Percentiles rank a stretch among this genome's conserved stretches.
phyloP scores from a whole-genome alignment of 2,113 vertebrate genomes.

The Hippocampus comes region DNA sequence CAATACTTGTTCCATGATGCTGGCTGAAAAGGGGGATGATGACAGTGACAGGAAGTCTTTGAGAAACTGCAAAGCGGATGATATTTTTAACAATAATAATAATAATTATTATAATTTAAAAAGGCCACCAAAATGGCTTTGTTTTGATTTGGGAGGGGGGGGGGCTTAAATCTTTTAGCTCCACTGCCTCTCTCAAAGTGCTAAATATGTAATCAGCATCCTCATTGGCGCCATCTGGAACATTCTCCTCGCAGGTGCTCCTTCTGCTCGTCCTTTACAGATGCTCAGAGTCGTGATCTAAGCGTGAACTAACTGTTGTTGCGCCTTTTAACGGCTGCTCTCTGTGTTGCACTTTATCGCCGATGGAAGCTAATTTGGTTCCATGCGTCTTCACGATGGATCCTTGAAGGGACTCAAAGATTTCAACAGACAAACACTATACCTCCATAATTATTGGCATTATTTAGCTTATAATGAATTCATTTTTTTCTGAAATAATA shows the following conservation, averaged over 20 bases:
- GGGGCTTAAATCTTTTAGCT: not conserved
- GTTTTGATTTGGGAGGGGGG: not conserved
- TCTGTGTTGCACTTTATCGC: not conserved
- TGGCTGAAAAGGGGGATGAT: not conserved
- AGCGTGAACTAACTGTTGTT: not conserved
- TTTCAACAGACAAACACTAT: too few relatives aligned
- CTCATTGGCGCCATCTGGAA: constrained; percentile 68
- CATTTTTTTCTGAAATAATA: not conserved
- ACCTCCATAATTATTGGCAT: not conserved
- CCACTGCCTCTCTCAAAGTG: constrained; percentile 24
- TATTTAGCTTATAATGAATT: not conserved
- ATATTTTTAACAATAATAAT: not conserved
- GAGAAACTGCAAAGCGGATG: not conserved
- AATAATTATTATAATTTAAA: not conserved
- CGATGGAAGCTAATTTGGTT: not conserved
- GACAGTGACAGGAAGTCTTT: not conserved
- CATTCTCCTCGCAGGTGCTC: constrained; percentile 42
- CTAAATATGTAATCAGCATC: constrained; percentile 66
- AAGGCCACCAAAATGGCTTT: not conserved
- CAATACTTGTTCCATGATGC: not conserved
- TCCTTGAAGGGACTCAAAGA: too few relatives aligned
- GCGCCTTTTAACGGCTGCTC: not conserved
- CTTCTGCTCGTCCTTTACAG: constrained; percentile 11
- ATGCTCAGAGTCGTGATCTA: not conserved
- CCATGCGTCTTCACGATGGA: not conserved